Evolutionary conservation across 2,797 vertebrate genomes (phyloP).

Genomic region (Bovichtus diacanthus): DNA sequence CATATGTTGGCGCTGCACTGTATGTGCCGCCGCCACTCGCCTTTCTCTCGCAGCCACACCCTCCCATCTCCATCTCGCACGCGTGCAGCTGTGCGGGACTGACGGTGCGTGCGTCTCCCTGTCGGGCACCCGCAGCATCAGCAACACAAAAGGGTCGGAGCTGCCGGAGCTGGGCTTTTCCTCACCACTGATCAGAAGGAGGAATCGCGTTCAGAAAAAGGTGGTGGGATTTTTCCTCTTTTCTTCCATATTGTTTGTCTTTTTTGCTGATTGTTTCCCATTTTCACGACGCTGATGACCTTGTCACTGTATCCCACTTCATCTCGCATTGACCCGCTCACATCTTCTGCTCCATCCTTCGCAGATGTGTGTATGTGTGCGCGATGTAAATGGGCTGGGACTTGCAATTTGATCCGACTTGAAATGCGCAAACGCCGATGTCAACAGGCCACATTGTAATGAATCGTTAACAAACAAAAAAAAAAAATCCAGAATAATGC

Average conservation of each 20-base stretch:
- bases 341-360: conserved; percentile 71
- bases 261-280: conserved; percentile 20
- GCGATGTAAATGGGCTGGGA: conserved; percentile 56
- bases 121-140: conserved; percentile 87
- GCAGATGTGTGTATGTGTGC: conserved; percentile 57
- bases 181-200: conserved; percentile 47
- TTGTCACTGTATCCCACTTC: conserved; percentile 76
- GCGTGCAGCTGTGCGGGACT: conserved; percentile 83
- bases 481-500: not conserved
- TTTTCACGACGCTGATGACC: conserved; percentile 74
- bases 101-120: conserved; percentile 77
- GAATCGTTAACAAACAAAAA: not conserved
- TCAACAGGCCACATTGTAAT: conserved; percentile 38
- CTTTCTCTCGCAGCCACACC: conserved; percentile 75
- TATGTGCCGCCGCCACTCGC: conserved; percentile 15
- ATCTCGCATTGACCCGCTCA: conserved; percentile 71
- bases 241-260: conserved; percentile 17
- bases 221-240: conserved; percentile 51
- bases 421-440: conserved; percentile 67
- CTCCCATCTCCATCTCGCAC: conserved; percentile 74
- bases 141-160: conserved; percentile 84
- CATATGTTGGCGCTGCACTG: conserved; percentile 1
- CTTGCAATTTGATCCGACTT: conserved; percentile 53
- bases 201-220: conserved; percentile 32
- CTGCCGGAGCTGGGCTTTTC: conserved; percentile 50